Conservation (phyloP, 1,140 invertebrate genomes). For the Capitella teleta region DNA sequence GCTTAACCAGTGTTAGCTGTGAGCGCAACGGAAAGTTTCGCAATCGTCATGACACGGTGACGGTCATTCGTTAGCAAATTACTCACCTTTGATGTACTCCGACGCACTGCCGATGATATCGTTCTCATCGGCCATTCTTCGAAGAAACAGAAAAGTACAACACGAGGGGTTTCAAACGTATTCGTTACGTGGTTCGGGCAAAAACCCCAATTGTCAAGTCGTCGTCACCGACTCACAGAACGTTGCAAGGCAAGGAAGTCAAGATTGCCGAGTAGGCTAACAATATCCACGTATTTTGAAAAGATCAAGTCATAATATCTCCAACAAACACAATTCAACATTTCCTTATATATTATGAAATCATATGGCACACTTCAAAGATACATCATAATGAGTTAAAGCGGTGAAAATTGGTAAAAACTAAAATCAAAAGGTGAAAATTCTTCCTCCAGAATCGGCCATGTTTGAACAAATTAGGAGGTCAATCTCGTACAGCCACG, state of each 20-base stretch:
- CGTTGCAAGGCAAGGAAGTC: too few species aligned
- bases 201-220: too few species aligned
- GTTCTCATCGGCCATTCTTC: constrained; percentile 29
- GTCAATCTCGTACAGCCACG: constrained; percentile 19
- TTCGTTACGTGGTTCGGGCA: too few species aligned
- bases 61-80: not conserved
- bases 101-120: constrained; percentile 42
- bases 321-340: not conserved
- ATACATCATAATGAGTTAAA: not conserved
- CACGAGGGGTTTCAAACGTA: not conserved
- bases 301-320: not conserved
- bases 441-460: constrained; percentile 21
- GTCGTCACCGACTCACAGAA: too few species aligned
- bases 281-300: not conserved
- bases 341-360: constrained; percentile 10
- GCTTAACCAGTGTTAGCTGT: not conserved
- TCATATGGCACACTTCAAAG: not conserved
- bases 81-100: constrained; percentile 40
- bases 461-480: constrained; percentile 33
- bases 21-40: not conserved
- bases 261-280: too few species aligned
- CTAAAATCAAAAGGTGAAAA: constrained; percentile 1
- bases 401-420: not conserved
- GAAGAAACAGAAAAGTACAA: not conserved
- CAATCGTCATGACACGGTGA: not conserved